phyloP scores from a whole-genome alignment of 2,888 invertebrate species.

The Pristionchus entomophagus region DNA sequence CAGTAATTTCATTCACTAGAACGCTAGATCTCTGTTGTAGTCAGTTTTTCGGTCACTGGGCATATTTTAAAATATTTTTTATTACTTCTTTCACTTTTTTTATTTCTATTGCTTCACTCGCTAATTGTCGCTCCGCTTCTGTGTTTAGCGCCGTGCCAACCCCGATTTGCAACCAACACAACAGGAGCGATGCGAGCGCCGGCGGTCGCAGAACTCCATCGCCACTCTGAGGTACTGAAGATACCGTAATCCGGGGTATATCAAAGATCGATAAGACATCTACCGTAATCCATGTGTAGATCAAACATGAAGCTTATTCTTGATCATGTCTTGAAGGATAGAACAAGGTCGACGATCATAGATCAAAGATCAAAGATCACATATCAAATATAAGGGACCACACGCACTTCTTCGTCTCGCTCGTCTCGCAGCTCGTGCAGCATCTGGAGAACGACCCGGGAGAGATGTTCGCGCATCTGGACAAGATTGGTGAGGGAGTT shows the following conservation, averaged over 20 bases:
- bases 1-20: no score
- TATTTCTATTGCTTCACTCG: not conserved
- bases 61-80: no score
- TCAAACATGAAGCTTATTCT: no score
- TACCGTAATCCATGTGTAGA: no score
- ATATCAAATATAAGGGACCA: conserved; percentile 71
- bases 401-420: conserved; percentile 73
- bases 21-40: no score
- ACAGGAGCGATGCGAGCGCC: conserved; percentile 60
- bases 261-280: conserved; percentile 25
- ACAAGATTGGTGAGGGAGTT: conserved; percentile 62
- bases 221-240: conserved; percentile 49
- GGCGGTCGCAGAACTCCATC: conserved; percentile 23
- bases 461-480: conserved; percentile 70
- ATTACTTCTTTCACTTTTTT: not conserved
- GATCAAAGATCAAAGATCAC: no score
- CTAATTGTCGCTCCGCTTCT: not conserved
- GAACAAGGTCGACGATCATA: no score
- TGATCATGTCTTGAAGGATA: no score
- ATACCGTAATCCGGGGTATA: no score
- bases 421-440: conserved; percentile 69
- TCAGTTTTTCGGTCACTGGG: no score
- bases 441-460: conserved; percentile 66
- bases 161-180: not conserved
- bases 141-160: conserved; percentile 9